Percentiles rank a stretch among this genome's conserved stretches.
These are phyloP conservation scores for Polylopha cassiicola DNA, from an alignment of 2,888 invertebrate species.

Conservation along the genomic window DNA sequence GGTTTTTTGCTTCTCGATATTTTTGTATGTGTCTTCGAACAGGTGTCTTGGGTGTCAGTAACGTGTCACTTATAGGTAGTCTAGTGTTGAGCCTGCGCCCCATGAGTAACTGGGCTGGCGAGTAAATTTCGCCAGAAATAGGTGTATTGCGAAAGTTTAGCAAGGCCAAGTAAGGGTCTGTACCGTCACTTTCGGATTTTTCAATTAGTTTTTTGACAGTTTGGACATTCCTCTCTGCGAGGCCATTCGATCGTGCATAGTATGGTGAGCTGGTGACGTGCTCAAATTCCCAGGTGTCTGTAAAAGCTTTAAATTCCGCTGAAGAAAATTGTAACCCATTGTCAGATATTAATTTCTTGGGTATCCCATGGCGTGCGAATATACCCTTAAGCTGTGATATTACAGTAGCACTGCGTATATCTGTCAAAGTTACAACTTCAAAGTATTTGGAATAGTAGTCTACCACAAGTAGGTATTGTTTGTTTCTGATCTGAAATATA, in stretches of 20 bases:
- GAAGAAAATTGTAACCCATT: slow-evolving; percentile 10
- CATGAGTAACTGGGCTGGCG: slow-evolving; percentile 19
- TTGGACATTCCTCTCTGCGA: slow-evolving; percentile 15
- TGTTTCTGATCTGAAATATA: slow-evolving; percentile 11
- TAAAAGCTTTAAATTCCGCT: slow-evolving; percentile 8
- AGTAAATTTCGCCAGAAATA: slow-evolving; percentile 8
- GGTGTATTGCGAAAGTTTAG: slow-evolving; percentile 16
- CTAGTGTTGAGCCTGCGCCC: slow-evolving; percentile 9
- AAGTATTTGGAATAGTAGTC: slow-evolving; percentile 19
- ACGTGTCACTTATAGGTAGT: background rate
- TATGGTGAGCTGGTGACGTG: slow-evolving; percentile 15
- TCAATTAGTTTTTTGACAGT: slow-evolving; percentile 12
- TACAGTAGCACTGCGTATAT: background rate
- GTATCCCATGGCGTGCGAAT: slow-evolving; percentile 13
- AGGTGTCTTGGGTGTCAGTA: background rate
- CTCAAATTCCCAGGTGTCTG: slow-evolving; percentile 2
- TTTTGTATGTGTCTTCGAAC: background rate
- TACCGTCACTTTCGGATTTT: background rate
- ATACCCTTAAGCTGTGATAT: slow-evolving; percentile 8
- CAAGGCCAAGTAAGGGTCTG: slow-evolving; percentile 2
- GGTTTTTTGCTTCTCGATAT: background rate
- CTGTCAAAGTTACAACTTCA: background rate
- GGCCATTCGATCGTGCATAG: slow-evolving; percentile 12
- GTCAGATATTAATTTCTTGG: slow-evolving; percentile 7
- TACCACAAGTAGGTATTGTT: slow-evolving; percentile 13